Evolutionary conservation across 2,888 invertebrate genomes (phyloP).

Genomic region (Machimus rusticus): DNA sequence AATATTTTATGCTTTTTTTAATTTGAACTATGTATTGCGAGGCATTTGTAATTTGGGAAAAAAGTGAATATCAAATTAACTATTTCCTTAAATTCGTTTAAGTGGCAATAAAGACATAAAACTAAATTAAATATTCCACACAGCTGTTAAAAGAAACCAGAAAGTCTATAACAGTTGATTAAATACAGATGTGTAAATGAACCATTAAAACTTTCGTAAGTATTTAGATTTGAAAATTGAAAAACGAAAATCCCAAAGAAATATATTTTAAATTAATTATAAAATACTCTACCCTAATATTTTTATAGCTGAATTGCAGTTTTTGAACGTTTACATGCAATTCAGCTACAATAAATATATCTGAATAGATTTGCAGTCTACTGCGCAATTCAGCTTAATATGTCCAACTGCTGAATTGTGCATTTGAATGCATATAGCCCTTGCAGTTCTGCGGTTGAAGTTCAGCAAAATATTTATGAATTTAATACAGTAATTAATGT

Average conservation of each 20-base stretch:
- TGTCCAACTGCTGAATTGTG: neutral
- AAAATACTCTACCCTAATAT: neutral
- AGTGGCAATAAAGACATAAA: no score
- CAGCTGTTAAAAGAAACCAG: neutral
- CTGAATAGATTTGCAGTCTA: no score
- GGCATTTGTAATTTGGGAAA: no score
- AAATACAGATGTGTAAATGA: neutral
- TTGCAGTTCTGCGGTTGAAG: neutral
- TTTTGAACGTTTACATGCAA: no score
- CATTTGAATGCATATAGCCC: neutral
- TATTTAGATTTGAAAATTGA: no score
- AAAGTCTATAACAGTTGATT: neutral
- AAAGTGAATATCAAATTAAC: no score
- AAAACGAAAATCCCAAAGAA: neutral
- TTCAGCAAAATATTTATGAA: neutral
- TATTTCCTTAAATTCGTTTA: neutral
- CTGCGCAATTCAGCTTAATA: neutral
- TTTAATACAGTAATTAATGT: no score
- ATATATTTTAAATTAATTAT: neutral
- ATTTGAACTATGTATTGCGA: no score
- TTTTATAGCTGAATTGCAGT: no score
- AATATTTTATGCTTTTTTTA: no score
- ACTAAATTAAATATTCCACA: neutral
- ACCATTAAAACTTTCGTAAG: neutral
- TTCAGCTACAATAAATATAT: no score